Base-by-base conservation (phyloP, 2,113 vertebrate genomes). In the Acanthochromis polyacanthus region DNA sequence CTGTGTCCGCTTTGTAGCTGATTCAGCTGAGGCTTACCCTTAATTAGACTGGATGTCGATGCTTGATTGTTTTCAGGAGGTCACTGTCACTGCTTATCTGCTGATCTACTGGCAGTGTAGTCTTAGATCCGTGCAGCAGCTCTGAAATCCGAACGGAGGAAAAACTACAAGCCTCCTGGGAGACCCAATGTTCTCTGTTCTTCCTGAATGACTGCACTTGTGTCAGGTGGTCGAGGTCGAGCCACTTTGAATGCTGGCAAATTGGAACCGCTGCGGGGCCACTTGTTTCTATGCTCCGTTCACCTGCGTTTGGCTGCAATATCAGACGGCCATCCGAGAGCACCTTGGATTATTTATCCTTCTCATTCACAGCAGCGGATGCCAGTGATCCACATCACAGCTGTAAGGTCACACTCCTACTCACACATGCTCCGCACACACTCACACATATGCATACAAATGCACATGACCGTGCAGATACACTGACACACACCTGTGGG, bases 261-360 rank as follows among this genome's bases (percentile, higher is more conserved):
- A 88, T 90, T 84, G 74, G 66, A 38, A 56, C 67, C 71, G 61
- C 76, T 74, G 67, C 53, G 75, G 75, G 75, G 77, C 32, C 14
- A 9, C 51, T 77, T 55, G 36, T 46, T 71, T 76, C 62, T 67
- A 48, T 38, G 60, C 80, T 71, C 48, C n/a, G 15, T 67, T 88
- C 72, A 80, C 70, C 65, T 70, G 72, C 55, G 63, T 76, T 90
- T 90, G 85, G 86, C 84, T 73, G 58, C 46, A 32, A 16, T 66
- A 83, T 90, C 90, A 91, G 90, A 83, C 78, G 43, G 57, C 73
- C 56, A 75, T 79, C 80, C 36, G 63, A 82, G 82, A 89, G 45
- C 70, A 82, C 70, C 68, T 82, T 82, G 67, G 86, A 89, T 88
- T 83, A 84, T 91, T 88, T 87, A 84, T 87, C 68, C 72, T 78